Base-by-base conservation (phyloP, 2,797 vertebrate genomes). In the Thalassophryne amazonica region DNA sequence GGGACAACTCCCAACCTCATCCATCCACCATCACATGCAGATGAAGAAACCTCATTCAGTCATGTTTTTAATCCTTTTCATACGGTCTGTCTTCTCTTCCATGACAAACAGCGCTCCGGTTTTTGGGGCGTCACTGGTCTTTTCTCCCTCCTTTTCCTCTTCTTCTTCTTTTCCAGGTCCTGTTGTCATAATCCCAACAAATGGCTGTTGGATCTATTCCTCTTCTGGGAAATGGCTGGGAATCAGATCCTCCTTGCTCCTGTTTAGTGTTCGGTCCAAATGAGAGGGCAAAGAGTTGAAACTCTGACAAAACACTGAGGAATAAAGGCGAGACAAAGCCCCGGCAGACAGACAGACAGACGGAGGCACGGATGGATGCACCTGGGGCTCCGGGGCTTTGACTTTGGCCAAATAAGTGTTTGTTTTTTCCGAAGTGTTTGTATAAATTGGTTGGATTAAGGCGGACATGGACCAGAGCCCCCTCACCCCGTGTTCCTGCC, bases 391-490 rank as follows among this genome's bases (percentile, higher is more conserved):
- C 78, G 76, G 70, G 71, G 80, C 79, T 84, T 84, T 77, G 84
- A 86, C 79, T 85, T 78, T 81, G 69, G 79, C 81, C 82, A 80
- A 84, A 86, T 78, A 87, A 86, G 85, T 69, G 56, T 86, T 85
- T 81, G 76, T 81, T 86, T 87, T 86, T 78, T n/a, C n/a, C 68
- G 76, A 83, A 86, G 78, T 78, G 78, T 63, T 82, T 83, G 83
- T 78, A 73, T 70, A 67, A n/a, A 80, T 54, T 52, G 72, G 71
- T 64, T 61, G 73, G 83, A 86, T 89, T 86, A 84, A 77, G 73
- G 78, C 69, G 76, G 80, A 81, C 85, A 74, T 67, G 67, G 67
- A 79, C 69, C 69, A 69, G 82, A 78, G 65, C 37, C 45, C 57
- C 52, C 24, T 19, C 25, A 68, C 52, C 30, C 59, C 69, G 15